Conservation (phyloP, 2,888 invertebrate species). For the Drosophila kokeensis region DNA sequence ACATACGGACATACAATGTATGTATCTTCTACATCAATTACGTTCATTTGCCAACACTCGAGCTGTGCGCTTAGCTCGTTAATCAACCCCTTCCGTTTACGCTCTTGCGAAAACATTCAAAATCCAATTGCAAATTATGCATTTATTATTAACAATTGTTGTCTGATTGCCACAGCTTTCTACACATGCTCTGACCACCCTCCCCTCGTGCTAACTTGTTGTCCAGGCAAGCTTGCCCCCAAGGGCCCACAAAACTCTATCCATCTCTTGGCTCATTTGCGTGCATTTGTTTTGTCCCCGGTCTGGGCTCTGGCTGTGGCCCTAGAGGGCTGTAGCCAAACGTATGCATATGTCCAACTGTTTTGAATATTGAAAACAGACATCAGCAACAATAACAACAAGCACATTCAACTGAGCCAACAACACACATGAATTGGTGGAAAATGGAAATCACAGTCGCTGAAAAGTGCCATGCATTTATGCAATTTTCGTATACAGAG, state of each 20-base stretch:
- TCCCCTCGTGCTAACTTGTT: background rate
- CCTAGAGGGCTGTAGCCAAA: conserved; percentile 54
- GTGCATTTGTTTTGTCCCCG: conserved; percentile 72
- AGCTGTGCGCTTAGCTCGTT: conserved; percentile 52
- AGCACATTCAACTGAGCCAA: conserved; percentile 1
- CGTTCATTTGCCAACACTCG: conserved; percentile 17
- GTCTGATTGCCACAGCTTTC: conserved; percentile 65
- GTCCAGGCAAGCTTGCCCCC: conserved; percentile 46
- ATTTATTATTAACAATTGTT: conserved; percentile 80
- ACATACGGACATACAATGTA: background rate
- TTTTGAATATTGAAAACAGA: conserved; percentile 76
- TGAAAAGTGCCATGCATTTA: conserved; percentile 78
- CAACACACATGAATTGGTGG: conserved; percentile 23
- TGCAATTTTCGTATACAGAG: conserved; percentile 70
- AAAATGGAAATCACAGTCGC: conserved; percentile 63
- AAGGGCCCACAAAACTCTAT: conserved; percentile 58
- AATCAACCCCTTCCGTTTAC: conserved; percentile 62
- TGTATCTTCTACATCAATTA: conserved; percentile 26
- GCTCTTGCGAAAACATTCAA: conserved; percentile 66
- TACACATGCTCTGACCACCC: conserved; percentile 7
- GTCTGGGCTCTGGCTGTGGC: conserved; percentile 25
- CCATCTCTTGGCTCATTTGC: conserved; percentile 72
- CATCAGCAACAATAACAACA: conserved; percentile 40
- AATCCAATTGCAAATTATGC: conserved; percentile 81
- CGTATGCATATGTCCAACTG: conserved; percentile 75